Base-by-base conservation (phyloP, 2,797 vertebrate species). In the Ptychadena robeensis region DNA sequence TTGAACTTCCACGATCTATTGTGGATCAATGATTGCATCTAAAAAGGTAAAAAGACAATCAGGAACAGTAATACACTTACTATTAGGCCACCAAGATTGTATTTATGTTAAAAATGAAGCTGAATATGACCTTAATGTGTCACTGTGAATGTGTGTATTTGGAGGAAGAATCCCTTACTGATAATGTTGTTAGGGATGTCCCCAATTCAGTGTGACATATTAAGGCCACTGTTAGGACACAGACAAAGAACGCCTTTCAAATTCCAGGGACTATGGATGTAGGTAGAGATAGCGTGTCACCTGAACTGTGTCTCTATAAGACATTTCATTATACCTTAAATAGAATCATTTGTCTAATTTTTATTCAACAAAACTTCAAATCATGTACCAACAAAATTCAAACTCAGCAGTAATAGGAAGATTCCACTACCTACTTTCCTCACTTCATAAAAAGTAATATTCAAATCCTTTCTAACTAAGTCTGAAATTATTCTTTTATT, bases 201-300 rank as follows among this genome's bases (percentile, higher is more conserved):
- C 82, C 71, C 77, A 84, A 84, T 80, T 80, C 44, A 80, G 82
- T 80, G 37, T 80, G 82, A 80, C 82, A 84, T 79, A 80, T 84
- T 84, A 84, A 84, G 82, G 77, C 75, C 77, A 80, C 71, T 35
- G 77, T 75, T 75, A 84, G 77, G 82, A 70, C 77, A 84, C 63
- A 68, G 48, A 61, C 32, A 73, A 25, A 44, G 34, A 83, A 35
- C 27, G 25, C 37, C 65, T 65, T 37, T 22, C 57, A 59, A 57
- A 79, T 40, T 30, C 63, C 34, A 73, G 28, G 32, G 37, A 66
- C 61, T 40, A 30, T 77, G 25, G 44, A 5, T 73, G 9, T 40
- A 75, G 80, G 80, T 82, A 57, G 35, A 75, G 44, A 48, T 69
- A 27, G 61, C 44, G n/a, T 30, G n/a, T n/a, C 8, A 44, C 12